Conservation (phyloP, 2,797 vertebrate genomes). For the Sebastes nivosus region DNA sequence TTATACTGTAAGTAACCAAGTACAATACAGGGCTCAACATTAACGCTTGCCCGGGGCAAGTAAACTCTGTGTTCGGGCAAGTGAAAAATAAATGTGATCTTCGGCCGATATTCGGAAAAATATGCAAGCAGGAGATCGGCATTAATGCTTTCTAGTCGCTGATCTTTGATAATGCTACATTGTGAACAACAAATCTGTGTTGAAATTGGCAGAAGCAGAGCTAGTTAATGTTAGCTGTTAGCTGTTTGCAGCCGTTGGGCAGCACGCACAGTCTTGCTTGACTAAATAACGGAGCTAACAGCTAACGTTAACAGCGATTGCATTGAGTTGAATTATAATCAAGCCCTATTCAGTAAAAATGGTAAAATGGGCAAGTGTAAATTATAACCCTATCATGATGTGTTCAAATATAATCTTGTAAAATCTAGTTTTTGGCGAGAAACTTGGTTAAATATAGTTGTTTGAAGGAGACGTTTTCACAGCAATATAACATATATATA, state of each 20-base stretch:
- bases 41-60: neutral
- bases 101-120: neutral
- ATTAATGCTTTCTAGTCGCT: too few relatives aligned
- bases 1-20: neutral
- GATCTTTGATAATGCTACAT: too few relatives aligned
- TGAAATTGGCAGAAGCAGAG: neutral
- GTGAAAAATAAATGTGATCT: neutral
- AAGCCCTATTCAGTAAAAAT: neutral
- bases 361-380: rapidly evolving
- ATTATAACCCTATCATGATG: neutral
- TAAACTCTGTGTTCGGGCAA: neutral
- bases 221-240: neutral
- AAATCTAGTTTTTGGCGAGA: neutral
- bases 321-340: neutral
- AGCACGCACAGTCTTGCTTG: neutral
- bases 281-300: neutral
- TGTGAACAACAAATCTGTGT: neutral
- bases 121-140: neutral
- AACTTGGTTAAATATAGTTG: neutral
- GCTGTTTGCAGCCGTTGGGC: neutral
- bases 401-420: neutral
- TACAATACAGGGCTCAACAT: neutral
- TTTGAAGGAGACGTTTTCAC: neutral
- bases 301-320: neutral
- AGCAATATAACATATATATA: neutral